Evolutionary conservation across 2,888 invertebrate species (phyloP).

Genomic region (Lottia scabra): DNA sequence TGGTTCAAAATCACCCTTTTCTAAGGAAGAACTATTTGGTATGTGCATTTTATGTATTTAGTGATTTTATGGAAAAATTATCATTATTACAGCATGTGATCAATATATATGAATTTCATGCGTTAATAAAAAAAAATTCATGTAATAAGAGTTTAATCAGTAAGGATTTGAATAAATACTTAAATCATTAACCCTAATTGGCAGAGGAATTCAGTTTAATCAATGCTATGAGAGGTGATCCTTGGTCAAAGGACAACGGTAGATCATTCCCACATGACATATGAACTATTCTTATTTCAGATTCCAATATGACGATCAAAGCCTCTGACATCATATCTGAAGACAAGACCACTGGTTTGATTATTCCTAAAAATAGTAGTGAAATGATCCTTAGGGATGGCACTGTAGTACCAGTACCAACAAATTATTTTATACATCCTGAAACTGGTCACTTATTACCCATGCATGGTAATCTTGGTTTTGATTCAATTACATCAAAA

Average conservation of each 20-base stretch:
- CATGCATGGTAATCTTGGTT: slow-evolving; percentile 61
- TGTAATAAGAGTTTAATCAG: too few species aligned
- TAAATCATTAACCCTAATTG: too few species aligned
- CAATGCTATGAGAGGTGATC: too few species aligned
- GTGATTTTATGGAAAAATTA: too few species aligned
- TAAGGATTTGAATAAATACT: too few species aligned
- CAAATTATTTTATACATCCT: slow-evolving; percentile 60
- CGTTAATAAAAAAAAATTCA: too few species aligned
- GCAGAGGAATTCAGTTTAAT: too few species aligned
- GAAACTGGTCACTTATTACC: slow-evolving; percentile 64
- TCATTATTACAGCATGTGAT: neutral
- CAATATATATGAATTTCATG: neutral
- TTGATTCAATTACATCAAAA: slow-evolving; percentile 57
- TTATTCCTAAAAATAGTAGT: slow-evolving; percentile 49
- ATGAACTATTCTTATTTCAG: slow-evolving; percentile 26
- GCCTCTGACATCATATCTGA: slow-evolving; percentile 42
- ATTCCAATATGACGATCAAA: slow-evolving; percentile 37
- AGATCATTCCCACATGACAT: too few species aligned
- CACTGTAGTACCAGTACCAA: slow-evolving; percentile 44
- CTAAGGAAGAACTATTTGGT: slow-evolving; percentile 54
- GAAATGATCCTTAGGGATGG: slow-evolving; percentile 58
- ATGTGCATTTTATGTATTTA: slow-evolving; percentile 6
- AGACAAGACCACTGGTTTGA: slow-evolving; percentile 59
- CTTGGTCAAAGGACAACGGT: too few species aligned
- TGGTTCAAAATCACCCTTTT: slow-evolving; percentile 38